phyloP scores from a whole-genome alignment of 2,113 vertebrate species.

The Xiphophorus maculatus region DNA sequence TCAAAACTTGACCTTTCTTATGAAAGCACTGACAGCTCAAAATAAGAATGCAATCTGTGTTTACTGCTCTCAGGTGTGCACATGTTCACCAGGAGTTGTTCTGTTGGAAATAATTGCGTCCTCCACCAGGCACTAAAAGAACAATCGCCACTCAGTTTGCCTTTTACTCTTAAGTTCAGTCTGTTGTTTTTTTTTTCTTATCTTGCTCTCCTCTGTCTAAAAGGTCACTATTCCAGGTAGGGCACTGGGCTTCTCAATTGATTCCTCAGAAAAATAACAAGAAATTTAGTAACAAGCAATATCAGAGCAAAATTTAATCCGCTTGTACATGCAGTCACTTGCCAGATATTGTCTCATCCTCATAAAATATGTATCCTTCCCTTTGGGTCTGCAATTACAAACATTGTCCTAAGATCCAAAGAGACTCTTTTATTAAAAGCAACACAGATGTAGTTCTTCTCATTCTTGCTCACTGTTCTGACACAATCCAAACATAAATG shows the following conservation, averaged over 20 bases:
- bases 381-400: conserved; percentile 38
- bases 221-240: conserved; percentile 47
- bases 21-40: conserved; percentile 31
- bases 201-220: conserved; percentile 30
- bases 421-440: conserved; percentile 21
- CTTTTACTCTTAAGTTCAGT: conserved; percentile 56
- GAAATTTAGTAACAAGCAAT: conserved; percentile 40
- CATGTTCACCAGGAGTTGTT: conserved; percentile 16
- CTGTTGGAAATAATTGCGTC: conserved; percentile 48
- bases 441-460: conserved; percentile 10
- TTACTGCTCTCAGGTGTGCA: conserved; percentile 2
- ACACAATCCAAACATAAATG: conserved; percentile 2
- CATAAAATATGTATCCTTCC: conserved; percentile 43
- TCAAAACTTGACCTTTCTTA: conserved; percentile 43
- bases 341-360: conserved; percentile 2
- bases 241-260: conserved; percentile 28
- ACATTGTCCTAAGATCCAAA: conserved; percentile 23
- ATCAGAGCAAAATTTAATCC: background rate
- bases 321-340: background rate
- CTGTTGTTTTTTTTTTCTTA: conserved; percentile 5
- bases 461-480: background rate
- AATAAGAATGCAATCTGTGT: conserved; percentile 14
- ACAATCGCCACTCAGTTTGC: conserved; percentile 43
- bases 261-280: conserved; percentile 36
- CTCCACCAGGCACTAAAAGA: conserved; percentile 31